Conservation (phyloP, 2,797 vertebrate genomes). For the Pristis pectinata region DNA sequence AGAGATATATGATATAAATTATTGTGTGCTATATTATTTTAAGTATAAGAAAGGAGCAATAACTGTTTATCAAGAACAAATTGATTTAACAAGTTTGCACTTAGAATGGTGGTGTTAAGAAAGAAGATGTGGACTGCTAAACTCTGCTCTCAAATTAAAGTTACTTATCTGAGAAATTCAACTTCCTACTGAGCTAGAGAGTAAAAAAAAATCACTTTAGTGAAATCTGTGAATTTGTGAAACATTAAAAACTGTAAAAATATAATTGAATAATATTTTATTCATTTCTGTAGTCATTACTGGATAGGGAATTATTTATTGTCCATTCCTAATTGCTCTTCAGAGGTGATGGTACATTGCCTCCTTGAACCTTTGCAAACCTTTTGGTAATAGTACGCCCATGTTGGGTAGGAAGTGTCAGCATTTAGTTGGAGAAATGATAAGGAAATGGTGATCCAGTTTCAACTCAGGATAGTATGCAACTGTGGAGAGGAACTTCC, state of each 20-base stretch:
- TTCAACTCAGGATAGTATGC: too few species aligned
- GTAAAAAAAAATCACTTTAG: neutral
- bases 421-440: too few species aligned
- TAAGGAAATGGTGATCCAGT: too few species aligned
- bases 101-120: neutral
- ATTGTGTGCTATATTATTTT: neutral
- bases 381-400: neutral
- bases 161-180: neutral
- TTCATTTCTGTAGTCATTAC: too few species aligned
- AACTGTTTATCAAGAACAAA: neutral
- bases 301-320: too few species aligned
- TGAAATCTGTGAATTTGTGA: neutral
- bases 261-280: too few species aligned
- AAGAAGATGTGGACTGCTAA: neutral
- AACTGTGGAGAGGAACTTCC: too few species aligned
- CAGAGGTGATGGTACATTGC: neutral
- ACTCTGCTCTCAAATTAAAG: conserved; percentile 1
- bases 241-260: too few species aligned
- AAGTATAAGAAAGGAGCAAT: neutral
- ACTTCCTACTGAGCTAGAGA: neutral
- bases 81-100: neutral
- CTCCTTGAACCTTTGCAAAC: neutral
- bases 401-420: neutral
- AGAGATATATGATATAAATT: neutral
- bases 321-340: neutral